phyloP scores from a whole-genome alignment of 2,888 invertebrate species.

The Amphipoea oculea region DNA sequence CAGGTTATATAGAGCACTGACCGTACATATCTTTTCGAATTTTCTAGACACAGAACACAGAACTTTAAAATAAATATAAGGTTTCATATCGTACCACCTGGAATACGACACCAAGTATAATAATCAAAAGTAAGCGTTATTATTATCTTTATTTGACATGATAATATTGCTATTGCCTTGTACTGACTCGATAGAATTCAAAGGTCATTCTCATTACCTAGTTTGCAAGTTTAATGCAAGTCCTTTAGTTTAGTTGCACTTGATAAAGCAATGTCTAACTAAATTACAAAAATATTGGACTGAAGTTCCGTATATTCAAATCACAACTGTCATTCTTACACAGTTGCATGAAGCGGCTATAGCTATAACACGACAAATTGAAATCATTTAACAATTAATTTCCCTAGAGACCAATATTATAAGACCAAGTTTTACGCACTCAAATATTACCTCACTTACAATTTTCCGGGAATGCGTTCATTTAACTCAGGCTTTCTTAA shows the following conservation, averaged over 20 bases:
- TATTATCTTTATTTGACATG: background rate
- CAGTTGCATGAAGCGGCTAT: background rate
- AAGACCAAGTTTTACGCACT: background rate
- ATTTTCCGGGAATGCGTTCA: background rate
- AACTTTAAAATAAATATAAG: background rate
- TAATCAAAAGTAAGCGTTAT: background rate
- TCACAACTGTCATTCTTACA: background rate
- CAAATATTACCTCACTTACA: no score
- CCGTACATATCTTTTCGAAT: background rate
- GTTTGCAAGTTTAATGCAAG: conserved; percentile 1
- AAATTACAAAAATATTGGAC: background rate
- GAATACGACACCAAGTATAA: conserved; percentile 2
- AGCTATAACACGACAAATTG: background rate
- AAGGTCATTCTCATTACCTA: background rate
- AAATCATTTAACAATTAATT: background rate
- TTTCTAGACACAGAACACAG: background rate
- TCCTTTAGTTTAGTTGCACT: background rate
- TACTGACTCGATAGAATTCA: background rate
- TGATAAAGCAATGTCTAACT: background rate
- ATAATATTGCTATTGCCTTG: background rate
- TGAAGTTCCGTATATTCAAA: no score
- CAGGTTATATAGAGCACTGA: background rate
- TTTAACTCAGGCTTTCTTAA: background rate
- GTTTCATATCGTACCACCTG: conserved; percentile 1
- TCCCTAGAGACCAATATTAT: background rate